phyloP scores from a whole-genome alignment of 2,888 invertebrate genomes.

The Callosobruchus maculatus region DNA sequence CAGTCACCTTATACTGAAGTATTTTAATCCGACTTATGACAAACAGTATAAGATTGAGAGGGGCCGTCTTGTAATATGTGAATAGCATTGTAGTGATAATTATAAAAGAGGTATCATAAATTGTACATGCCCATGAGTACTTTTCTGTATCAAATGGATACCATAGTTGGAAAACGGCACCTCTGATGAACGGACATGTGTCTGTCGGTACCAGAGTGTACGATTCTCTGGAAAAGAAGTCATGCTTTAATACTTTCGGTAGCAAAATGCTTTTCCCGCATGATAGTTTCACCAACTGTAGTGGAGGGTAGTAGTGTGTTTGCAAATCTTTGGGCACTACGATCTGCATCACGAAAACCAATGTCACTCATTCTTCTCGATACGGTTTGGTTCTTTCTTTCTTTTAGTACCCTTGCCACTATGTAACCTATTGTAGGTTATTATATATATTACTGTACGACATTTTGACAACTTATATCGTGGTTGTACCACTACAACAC shows the following conservation, averaged over 20 bases:
- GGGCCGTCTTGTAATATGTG: constrained; percentile 2
- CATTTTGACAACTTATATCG: too few relatives aligned
- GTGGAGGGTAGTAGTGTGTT: too few relatives aligned
- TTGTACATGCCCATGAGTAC: constrained; percentile 6
- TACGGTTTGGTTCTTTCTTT: too few relatives aligned
- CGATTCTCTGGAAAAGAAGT: constrained; percentile 2
- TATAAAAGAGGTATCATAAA: background rate
- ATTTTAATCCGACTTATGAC: background rate
- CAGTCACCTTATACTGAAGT: background rate
- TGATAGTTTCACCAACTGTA: too few relatives aligned
- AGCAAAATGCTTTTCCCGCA: too few relatives aligned
- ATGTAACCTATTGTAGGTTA: too few relatives aligned
- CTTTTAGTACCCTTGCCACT: too few relatives aligned
- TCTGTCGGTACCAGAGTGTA: background rate
- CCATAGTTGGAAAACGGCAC: constrained; percentile 12
- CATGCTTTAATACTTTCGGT: background rate
- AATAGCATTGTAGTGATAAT: background rate
- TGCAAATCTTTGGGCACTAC: too few relatives aligned
- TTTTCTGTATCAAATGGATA: constrained; percentile 10
- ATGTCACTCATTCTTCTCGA: too few relatives aligned
- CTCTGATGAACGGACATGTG: constrained; percentile 6
- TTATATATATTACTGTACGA: too few relatives aligned
- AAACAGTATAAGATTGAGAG: constrained; percentile 1
- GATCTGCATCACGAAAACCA: too few relatives aligned
- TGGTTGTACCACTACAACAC: too few relatives aligned